Conservation (phyloP, 2,797 vertebrate genomes). For the Eospalax fontanierii region DNA sequence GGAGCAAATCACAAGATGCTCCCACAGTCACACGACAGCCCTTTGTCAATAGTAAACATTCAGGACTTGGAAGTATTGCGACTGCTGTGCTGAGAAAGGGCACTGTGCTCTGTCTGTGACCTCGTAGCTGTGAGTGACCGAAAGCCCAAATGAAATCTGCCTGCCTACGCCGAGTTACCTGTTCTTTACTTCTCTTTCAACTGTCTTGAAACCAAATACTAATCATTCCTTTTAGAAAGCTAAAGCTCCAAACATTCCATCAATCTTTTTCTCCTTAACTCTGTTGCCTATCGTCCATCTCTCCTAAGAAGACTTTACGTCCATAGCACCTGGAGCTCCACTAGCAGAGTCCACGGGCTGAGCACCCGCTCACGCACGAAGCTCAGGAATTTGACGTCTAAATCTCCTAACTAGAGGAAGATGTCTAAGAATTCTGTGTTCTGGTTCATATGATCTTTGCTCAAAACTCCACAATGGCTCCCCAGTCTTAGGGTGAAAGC, state of each 20-base stretch:
- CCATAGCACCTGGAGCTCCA: no score
- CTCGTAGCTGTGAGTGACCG: background rate
- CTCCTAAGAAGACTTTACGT: background rate
- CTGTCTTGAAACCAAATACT: background rate
- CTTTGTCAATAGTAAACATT: background rate
- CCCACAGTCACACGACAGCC: background rate
- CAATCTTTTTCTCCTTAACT: background rate
- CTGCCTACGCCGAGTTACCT: background rate
- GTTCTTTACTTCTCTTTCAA: background rate
- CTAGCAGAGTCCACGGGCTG: no score
- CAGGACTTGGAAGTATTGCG: background rate
- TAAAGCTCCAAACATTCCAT: background rate
- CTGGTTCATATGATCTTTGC: background rate
- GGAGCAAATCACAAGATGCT: background rate
- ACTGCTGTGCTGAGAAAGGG: background rate
- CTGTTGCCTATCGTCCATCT: background rate
- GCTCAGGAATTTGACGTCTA: no score
- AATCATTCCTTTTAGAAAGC: background rate
- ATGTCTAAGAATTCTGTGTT: background rate
- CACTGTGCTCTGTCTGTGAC: rapidly evolving
- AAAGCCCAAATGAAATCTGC: background rate
- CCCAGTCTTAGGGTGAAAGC: background rate
- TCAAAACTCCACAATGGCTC: background rate
- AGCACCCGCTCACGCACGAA: no score
- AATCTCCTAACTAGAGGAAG: background rate